phyloP scores from a whole-genome alignment of 2,113 vertebrate species.

The Oxygymnocypris stewartii region DNA sequence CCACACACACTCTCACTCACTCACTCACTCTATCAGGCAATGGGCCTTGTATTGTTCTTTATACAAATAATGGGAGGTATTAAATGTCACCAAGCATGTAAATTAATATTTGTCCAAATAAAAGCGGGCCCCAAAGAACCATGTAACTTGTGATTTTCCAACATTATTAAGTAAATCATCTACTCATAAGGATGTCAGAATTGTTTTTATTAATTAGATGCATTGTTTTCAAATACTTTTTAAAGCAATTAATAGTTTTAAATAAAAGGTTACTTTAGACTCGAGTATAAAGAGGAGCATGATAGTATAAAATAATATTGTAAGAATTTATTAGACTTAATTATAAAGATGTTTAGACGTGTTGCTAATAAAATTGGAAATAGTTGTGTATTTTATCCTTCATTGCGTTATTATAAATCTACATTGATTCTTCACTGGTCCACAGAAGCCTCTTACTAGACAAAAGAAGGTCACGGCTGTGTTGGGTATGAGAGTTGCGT shows the following conservation, averaged over 20 bases:
- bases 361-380: background rate
- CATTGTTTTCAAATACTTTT: too few relatives aligned
- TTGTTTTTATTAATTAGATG: too few relatives aligned
- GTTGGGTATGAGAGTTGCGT: background rate
- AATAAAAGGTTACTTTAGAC: too few relatives aligned
- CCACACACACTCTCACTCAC: too few relatives aligned
- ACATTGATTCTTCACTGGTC: background rate
- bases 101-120: slow-evolving; percentile 63
- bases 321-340: background rate
- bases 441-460: background rate
- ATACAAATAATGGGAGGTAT: slow-evolving; percentile 47
- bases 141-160: background rate
- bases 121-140: slow-evolving; percentile 15
- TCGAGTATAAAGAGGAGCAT: too few relatives aligned
- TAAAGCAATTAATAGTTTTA: too few relatives aligned
- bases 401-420: background rate
- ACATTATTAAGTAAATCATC: background rate
- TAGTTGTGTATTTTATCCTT: background rate
- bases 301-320: background rate
- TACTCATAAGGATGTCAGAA: background rate
- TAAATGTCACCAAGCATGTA: slow-evolving; percentile 54
- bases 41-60: slow-evolving; percentile 19
- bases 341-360: background rate
- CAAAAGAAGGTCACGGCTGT: background rate
- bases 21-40: too few relatives aligned